Evolutionary conservation across 2,888 invertebrate species (phyloP).

Genomic region (Emesis furor): DNA sequence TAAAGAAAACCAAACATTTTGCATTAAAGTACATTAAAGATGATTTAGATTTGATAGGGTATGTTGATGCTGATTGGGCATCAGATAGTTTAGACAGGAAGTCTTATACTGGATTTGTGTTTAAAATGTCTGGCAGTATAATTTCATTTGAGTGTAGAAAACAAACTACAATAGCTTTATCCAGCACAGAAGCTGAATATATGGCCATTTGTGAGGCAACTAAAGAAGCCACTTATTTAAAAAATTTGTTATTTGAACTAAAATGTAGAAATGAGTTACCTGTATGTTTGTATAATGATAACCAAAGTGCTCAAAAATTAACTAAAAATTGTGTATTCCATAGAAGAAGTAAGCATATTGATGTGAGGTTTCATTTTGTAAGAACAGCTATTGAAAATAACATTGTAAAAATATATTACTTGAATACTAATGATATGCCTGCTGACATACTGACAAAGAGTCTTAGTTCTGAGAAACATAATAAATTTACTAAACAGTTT

Average conservation of each 20-base stretch:
- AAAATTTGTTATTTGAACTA: too few relatives aligned
- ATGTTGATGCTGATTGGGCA: not conserved
- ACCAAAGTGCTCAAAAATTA: too few relatives aligned
- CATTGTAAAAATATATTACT: too few relatives aligned
- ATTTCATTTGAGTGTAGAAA: slow-evolving; percentile 23
- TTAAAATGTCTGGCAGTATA: not conserved
- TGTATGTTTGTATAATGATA: too few relatives aligned
- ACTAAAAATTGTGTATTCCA: too few relatives aligned
- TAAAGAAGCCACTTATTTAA: too few relatives aligned
- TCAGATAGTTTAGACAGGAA: slow-evolving; percentile 1
- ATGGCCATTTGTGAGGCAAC: slow-evolving; percentile 33
- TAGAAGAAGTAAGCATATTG: too few relatives aligned
- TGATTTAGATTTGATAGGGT: not conserved
- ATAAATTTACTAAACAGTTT: not conserved
- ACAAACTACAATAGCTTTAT: slow-evolving; percentile 46
- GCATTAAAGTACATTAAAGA: not conserved
- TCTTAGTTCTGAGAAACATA: not conserved
- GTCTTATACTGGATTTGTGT: not conserved
- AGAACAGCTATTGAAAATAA: too few relatives aligned
- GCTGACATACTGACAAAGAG: too few relatives aligned
- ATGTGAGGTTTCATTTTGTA: too few relatives aligned
- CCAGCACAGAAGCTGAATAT: slow-evolving; percentile 21
- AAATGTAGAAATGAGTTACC: too few relatives aligned
- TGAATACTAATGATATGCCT: too few relatives aligned
- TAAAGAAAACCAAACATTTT: slow-evolving; percentile 5